Conservation (phyloP, 2,113 vertebrate genomes). For the Cariama cristata region DNA sequence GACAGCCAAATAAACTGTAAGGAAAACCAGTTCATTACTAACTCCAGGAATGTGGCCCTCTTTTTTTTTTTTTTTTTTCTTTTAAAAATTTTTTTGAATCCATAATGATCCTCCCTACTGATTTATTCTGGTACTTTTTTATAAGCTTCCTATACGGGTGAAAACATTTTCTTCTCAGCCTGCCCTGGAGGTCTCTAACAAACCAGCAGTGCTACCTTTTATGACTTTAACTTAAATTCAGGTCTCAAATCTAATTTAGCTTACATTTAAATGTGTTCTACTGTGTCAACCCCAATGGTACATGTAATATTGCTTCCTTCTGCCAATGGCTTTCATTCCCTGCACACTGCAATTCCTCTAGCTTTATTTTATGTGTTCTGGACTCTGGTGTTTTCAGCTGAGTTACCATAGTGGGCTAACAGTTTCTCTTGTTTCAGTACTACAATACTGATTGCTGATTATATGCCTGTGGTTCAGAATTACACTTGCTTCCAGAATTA, state of each 20-base stretch:
- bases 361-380: background rate
- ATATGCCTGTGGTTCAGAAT: background rate
- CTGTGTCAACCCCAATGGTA: background rate
- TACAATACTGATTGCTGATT: background rate
- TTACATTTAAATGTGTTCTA: background rate
- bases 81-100: background rate
- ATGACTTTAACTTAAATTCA: background rate
- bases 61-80: background rate
- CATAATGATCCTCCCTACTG: background rate
- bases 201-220: conserved; percentile 2
- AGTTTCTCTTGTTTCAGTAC: background rate
- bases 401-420: background rate
- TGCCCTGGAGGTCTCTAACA: background rate
- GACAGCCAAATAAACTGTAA: background rate
- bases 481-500: background rate
- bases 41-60: background rate
- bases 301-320: background rate
- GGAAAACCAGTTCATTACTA: background rate
- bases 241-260: background rate
- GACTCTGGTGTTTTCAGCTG: background rate
- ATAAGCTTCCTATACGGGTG: background rate
- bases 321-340: background rate
- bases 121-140: background rate
- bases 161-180: background rate
- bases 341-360: background rate